Evolutionary conservation across 2,888 invertebrate species (phyloP).

Genomic region (Plemyria rubiginata): DNA sequence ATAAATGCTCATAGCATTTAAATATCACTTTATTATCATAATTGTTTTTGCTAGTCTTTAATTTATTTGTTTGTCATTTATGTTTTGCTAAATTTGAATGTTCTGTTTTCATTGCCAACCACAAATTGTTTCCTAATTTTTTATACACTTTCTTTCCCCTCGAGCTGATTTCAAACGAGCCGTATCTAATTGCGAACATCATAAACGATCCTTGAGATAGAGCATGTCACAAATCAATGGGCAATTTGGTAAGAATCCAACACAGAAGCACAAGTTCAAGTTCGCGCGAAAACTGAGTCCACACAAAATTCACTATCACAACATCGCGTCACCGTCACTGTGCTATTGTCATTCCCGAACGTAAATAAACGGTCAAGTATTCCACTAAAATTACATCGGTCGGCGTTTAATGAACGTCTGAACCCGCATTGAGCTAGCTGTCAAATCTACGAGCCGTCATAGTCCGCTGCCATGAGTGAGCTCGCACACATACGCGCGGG

Average conservation of each 20-base stretch:
- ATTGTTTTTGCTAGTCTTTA: constrained; percentile 41
- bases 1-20: constrained; percentile 38
- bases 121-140: constrained; percentile 66
- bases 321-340: constrained; percentile 50
- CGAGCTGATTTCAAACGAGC: constrained; percentile 68
- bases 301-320: constrained; percentile 49
- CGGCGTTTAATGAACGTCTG: constrained; percentile 83
- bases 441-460: constrained; percentile 86
- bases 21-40: constrained; percentile 42
- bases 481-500: constrained; percentile 75
- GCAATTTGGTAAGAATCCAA: constrained; percentile 58
- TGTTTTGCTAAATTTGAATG: constrained; percentile 21
- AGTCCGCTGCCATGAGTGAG: constrained; percentile 84
- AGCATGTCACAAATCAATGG: constrained; percentile 77
- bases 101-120: constrained; percentile 59
- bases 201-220: constrained; percentile 69
- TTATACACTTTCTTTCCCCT: constrained; percentile 77
- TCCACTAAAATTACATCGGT: constrained; percentile 79
- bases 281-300: constrained; percentile 68
- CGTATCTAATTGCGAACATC: constrained; percentile 79
- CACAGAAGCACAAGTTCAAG: constrained; percentile 63
- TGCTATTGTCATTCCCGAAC: constrained; percentile 62
- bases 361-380: constrained; percentile 72
- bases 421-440: constrained; percentile 85
- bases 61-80: constrained; percentile 39